Conservation (phyloP, 2,797 vertebrate genomes). For the Percopsis omiscomaycus region DNA sequence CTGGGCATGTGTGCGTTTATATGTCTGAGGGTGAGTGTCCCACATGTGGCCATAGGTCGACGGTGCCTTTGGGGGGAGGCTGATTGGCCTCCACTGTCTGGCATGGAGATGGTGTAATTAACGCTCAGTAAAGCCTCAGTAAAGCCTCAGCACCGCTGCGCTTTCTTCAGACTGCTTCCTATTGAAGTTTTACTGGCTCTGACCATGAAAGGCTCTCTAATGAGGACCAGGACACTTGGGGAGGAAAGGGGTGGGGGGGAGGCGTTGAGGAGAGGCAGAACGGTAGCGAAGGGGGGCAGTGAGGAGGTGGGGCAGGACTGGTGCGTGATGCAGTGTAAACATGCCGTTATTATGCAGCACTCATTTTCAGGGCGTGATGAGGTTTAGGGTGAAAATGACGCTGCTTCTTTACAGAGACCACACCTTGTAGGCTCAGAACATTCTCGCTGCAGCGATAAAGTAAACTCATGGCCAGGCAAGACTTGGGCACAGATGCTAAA, state of each 20-base stretch:
- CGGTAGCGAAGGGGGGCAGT: slow-evolving; percentile 36
- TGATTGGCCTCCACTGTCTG: slow-evolving; percentile 65
- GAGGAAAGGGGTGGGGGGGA: slow-evolving; percentile 25
- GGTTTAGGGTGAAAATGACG: slow-evolving; percentile 42
- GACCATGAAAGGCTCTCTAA: slow-evolving; percentile 79
- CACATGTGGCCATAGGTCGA: slow-evolving; percentile 67
- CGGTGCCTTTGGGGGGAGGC: slow-evolving; percentile 24
- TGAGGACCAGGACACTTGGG: slow-evolving; percentile 73
- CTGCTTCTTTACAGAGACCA: slow-evolving; percentile 16
- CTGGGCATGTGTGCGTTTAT: slow-evolving; percentile 36
- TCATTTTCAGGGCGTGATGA: slow-evolving; percentile 42
- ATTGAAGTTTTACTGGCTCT: slow-evolving; percentile 79
- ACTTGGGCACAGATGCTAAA: not conserved
- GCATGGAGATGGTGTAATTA: slow-evolving; percentile 67
- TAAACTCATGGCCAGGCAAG: not conserved
- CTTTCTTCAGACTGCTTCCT: slow-evolving; percentile 68
- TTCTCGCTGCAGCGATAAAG: not conserved
- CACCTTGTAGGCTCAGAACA: slow-evolving; percentile 15
- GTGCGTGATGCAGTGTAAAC: slow-evolving; percentile 36
- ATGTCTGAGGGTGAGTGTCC: slow-evolving; percentile 63
- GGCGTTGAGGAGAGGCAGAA: slow-evolving; percentile 27
- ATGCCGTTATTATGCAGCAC: slow-evolving; percentile 56
- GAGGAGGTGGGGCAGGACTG: slow-evolving; percentile 11
- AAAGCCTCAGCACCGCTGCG: slow-evolving; percentile 66
- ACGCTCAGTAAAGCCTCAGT: slow-evolving; percentile 66